Conservation (phyloP, 2,888 invertebrate genomes). For the Apamea monoglypha region DNA sequence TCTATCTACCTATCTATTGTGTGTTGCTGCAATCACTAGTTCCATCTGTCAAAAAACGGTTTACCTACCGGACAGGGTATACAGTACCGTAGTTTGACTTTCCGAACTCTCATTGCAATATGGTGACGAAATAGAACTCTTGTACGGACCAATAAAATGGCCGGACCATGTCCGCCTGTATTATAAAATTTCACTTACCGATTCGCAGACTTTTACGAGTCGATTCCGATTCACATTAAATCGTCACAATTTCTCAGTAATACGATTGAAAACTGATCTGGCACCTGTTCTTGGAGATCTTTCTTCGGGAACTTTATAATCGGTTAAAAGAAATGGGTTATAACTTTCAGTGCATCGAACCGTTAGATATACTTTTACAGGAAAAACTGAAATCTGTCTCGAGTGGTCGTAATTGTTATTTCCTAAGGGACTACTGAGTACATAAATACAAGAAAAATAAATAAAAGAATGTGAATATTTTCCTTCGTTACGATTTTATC, state of each 20-base stretch:
- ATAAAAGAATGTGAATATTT: background rate
- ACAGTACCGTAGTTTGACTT: background rate
- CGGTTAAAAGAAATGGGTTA: background rate
- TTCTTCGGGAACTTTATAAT: background rate
- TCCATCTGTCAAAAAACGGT: too few relatives aligned
- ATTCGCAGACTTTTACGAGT: background rate
- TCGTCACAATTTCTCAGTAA: background rate
- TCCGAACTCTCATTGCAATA: background rate
- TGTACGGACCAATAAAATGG: background rate
- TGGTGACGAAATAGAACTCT: background rate
- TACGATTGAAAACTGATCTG: background rate
- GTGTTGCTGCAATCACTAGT: too few relatives aligned
- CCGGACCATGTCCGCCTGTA: background rate
- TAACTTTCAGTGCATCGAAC: background rate
- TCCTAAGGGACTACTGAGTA: background rate
- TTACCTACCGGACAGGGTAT: too few relatives aligned
- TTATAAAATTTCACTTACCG: background rate
- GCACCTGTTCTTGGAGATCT: background rate
- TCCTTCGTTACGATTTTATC: background rate
- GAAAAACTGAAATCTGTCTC: background rate
- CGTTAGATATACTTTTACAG: background rate
- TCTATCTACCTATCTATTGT: too few relatives aligned
- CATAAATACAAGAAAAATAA: background rate
- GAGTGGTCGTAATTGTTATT: conserved; percentile 2
- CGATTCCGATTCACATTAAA: background rate